A percentile compares a stretch with the other conserved stretches of the same genome.
These are phyloP conservation scores for Diglossa cyanea DNA, from an alignment of 2,797 vertebrate species.

Conservation along the genomic window DNA sequence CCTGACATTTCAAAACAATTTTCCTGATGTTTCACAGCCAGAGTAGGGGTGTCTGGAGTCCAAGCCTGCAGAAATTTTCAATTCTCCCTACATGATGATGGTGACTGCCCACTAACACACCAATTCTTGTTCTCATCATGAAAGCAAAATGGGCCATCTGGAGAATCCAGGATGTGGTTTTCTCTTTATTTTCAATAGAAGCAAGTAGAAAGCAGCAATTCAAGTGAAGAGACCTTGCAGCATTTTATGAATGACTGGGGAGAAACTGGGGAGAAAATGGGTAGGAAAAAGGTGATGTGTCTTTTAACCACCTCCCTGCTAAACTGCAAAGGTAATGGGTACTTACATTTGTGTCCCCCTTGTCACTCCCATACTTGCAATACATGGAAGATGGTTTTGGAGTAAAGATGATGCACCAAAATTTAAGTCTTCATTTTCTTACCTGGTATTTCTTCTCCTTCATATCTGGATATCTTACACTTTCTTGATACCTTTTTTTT, in stretches of 20 bases:
- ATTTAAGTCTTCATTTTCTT: not conserved
- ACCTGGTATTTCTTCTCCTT: not conserved
- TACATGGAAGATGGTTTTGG: not conserved
- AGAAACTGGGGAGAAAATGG: not conserved
- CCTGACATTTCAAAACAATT: not conserved
- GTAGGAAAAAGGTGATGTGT: not conserved
- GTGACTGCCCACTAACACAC: not conserved
- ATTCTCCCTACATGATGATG: rapidly evolving
- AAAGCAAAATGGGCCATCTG: not conserved
- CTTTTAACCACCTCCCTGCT: not conserved
- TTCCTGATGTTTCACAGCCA: not conserved
- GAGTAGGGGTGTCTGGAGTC: rapidly evolving
- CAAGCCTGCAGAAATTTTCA: not conserved
- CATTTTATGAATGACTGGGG: not conserved
- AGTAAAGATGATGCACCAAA: not conserved
- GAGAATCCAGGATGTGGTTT: not conserved
- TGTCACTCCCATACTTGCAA: not conserved
- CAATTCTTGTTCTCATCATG: not conserved
- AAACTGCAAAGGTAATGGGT: not conserved
- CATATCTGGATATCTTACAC: not conserved
- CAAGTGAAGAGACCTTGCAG: not conserved
- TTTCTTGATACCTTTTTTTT: not conserved
- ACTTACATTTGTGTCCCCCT: not conserved
- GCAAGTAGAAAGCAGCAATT: not conserved
- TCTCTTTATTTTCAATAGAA: not conserved